Evolutionary conservation across 1,140 invertebrate genomes (phyloP).

Genomic region (Propsilocerus akamusi): DNA sequence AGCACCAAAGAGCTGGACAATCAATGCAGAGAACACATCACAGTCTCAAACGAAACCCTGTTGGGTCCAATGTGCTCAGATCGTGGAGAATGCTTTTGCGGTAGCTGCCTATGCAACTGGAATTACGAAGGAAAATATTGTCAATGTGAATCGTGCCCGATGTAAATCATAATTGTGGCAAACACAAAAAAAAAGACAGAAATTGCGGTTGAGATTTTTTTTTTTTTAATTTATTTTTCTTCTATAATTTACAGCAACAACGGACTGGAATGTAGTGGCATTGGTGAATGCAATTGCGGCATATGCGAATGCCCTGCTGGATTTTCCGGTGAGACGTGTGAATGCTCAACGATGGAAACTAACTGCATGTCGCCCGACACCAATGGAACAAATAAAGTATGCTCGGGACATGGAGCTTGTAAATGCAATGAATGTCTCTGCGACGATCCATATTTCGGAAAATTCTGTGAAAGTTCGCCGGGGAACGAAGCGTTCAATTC

Average conservation of each 20-base stretch:
- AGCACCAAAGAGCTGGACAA: constrained; percentile 23
- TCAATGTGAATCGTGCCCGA: constrained; percentile 26
- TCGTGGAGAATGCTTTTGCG: constrained; percentile 31
- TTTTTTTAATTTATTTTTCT: not conserved
- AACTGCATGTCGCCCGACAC: constrained; percentile 16
- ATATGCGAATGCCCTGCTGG: constrained; percentile 50
- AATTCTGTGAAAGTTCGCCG: constrained; percentile 15
- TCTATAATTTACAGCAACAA: constrained; percentile 17
- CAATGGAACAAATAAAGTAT: constrained; percentile 32
- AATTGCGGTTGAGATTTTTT: not conserved
- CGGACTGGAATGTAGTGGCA: constrained; percentile 25
- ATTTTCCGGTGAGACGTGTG: constrained; percentile 62
- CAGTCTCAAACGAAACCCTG: constrained; percentile 11
- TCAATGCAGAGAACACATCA: constrained; percentile 22
- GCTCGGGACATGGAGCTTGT: constrained; percentile 43
- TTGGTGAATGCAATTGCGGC: constrained; percentile 55
- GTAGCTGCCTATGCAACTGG: constrained; percentile 26
- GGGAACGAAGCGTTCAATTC: constrained; percentile 18
- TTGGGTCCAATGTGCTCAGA: constrained; percentile 16
- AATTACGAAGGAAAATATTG: constrained; percentile 29
- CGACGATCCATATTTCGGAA: constrained; percentile 14
- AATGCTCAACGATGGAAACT: constrained; percentile 31
- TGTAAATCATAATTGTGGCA: constrained; percentile 7
- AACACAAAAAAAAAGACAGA: no score
- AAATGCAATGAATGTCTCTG: constrained; percentile 58